Evolutionary conservation across 2,888 invertebrate species (phyloP), one percentile per base, ranked within the genome.

Genomic region (Meandrusa payeni): DNA sequence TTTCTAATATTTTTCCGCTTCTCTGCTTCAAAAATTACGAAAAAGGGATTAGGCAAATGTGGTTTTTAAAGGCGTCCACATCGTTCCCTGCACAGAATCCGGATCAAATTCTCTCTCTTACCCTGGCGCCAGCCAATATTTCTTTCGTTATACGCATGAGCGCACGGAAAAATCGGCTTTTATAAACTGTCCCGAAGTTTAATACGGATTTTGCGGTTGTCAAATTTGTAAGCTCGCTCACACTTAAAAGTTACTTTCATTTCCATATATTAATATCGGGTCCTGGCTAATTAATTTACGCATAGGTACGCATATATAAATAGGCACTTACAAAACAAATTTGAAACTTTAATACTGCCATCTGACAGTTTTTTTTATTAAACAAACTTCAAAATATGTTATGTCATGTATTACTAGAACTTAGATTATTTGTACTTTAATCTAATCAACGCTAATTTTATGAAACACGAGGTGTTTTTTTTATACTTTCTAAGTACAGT

Each of bases 1-100:
- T 39, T 22, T 23, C 13, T 29, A 13, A 39, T 29, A 29, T 15
- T 9, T 15, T 9, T 39, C n/a, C 27, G 6, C 13, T 7, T n/a
- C 9, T 9, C 4, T n/a, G 22, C 7, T 12, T 9, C 5, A 7
- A 24, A 24, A 29, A 12, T 13, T 20, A 27, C 20, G 13, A 27
- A 41, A 20, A 22, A 5, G 20, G 7, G 19, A 41, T 41, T 34
- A 41, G n/a, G 26, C 13, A 34, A 26, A 33, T 41, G 32, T 19
- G 33, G 17, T 41, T 41, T 27, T n/a, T 13, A 22, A 32, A 33
- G 32, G 10, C 11, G 23, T 22, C 7, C 15, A 12, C 38, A 15
- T 36, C 36, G 22, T 29, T 39, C 17, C 29, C 10, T 20, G 15
- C 22, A 23, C 15, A 31, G 15, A 23, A 23, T 33, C 6, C 13